Evolutionary conservation across 2,113 vertebrate genomes (phyloP), one percentile per base, ranked within the genome.

Genomic region (Glaucidium brasilianum): DNA sequence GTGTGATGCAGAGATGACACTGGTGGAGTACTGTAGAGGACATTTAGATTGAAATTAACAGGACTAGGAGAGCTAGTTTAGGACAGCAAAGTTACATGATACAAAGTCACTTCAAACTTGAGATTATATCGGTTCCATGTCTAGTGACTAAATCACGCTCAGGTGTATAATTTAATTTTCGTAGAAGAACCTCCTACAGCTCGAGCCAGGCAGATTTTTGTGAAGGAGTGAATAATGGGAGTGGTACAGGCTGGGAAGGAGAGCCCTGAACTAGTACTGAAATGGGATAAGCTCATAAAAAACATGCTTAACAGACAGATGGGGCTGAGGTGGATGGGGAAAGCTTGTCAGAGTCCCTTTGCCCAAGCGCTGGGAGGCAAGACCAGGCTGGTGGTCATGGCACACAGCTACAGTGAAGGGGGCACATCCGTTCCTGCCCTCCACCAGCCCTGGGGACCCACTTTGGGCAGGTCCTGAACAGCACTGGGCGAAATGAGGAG

Each of bases 401-500:
- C 1, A 3, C 53, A 56, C 20, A 45, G 45, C 58, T 64, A 2
- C 0, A 0, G 10, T 3, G 1, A 14, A 58, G 9, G 5, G 26
- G 6, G 1, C 23, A 17, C 0, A 0, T 59, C 37, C 1, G 1
- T 9, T 59, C 8, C 67, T 83, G 58, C 39, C 50, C 41, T n/a
- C 4, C 4, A 30, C 47, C 56, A 88, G 64, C 50, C 55, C 27
- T 3, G 2, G 52, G 32, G 20, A 63, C 29, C 27, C 0, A 0
- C 34, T 82, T 19, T 39, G 45, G 69, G 27, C 60, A 75, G 32
- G 26, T 82, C 25, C 37, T 63, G 43, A 77, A 4, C 20, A 62
- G n/a, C 67, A 23, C 13, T 0, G 0, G 11, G 25, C 27, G 4
- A 60, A 60, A 39, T 0, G 1, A 15, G 19, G 30, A 30, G 21